These are phyloP conservation scores for Spermophilus dauricus DNA, from an alignment of 2,113 vertebrate genomes.

Conservation along the genomic window DNA sequence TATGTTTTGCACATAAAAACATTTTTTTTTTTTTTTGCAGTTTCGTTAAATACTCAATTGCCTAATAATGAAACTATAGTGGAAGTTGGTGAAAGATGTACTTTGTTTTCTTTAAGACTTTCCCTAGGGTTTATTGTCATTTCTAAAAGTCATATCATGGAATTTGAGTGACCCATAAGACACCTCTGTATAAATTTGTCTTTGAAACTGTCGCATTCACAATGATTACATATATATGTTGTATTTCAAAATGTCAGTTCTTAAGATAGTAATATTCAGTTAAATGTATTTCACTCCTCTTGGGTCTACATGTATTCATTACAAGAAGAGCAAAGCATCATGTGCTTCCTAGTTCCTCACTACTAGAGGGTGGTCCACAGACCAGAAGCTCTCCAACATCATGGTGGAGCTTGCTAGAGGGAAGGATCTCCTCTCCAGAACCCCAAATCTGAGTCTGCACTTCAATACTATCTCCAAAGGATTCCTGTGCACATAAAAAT, in stretches of 20 bases:
- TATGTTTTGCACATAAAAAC: neutral
- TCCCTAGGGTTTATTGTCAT: neutral
- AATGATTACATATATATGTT: neutral
- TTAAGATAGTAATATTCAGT: conserved; percentile 13
- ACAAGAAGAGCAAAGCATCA: neutral
- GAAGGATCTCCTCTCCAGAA: neutral
- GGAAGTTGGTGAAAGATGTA: neutral
- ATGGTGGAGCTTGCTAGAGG: neutral
- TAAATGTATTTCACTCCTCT: conserved; percentile 1
- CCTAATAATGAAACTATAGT: neutral
- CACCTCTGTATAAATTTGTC: neutral
- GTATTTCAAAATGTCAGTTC: conserved; percentile 31
- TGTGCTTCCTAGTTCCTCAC: neutral
- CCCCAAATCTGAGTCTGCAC: neutral
- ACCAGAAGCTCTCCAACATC: neutral
- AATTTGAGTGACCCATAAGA: neutral
- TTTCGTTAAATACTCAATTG: neutral
- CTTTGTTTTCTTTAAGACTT: conserved; percentile 13
- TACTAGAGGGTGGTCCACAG: neutral
- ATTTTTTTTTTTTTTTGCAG: neutral
- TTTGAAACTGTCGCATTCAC: neutral
- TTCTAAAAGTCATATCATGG: conserved; percentile 24
- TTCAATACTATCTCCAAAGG: neutral
- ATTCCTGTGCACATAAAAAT: neutral
- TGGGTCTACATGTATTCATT: neutral